phyloP scores from a whole-genome alignment of 2,113 vertebrate genomes.

The Rattus rattus region DNA sequence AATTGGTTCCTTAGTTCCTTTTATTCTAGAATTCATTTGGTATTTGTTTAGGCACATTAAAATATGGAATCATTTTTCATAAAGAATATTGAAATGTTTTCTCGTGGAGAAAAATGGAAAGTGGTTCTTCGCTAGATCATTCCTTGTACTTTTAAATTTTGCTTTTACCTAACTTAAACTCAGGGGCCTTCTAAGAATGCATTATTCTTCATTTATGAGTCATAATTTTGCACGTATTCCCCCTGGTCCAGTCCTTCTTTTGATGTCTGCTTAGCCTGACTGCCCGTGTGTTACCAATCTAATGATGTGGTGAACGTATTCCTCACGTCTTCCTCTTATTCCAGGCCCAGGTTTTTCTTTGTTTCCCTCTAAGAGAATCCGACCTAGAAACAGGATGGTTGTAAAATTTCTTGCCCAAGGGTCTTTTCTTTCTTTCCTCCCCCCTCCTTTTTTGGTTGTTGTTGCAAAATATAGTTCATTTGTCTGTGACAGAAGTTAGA shows the following conservation, averaged over 20 bases:
- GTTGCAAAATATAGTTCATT: slow-evolving; percentile 73
- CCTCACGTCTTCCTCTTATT: slow-evolving; percentile 49
- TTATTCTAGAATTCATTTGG: slow-evolving; percentile 25
- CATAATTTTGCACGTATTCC: slow-evolving; percentile 22
- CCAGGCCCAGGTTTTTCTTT: slow-evolving; percentile 77
- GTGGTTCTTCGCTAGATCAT: slow-evolving; percentile 47
- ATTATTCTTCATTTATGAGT: slow-evolving; percentile 12
- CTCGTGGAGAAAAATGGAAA: slow-evolving; percentile 54
- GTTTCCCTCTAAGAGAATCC: slow-evolving; percentile 56
- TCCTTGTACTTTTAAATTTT: slow-evolving; percentile 22
- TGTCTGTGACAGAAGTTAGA: slow-evolving; percentile 69
- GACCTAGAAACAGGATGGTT: slow-evolving; percentile 74
- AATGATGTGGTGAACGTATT: slow-evolving; percentile 41
- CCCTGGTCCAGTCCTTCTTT: not conserved
- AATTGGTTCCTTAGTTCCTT: slow-evolving; percentile 54
- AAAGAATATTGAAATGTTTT: slow-evolving; percentile 32
- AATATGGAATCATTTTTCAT: slow-evolving; percentile 56
- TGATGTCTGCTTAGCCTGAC: not conserved
- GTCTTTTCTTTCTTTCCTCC: not conserved
- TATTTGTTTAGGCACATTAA: not conserved
- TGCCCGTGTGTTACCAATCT: slow-evolving; percentile 56
- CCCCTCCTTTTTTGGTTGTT: not conserved
- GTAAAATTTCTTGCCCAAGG: slow-evolving; percentile 66
- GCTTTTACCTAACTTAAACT: slow-evolving; percentile 29
- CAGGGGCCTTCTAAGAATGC: slow-evolving; percentile 20